Percentiles rank a stretch among this genome's conserved stretches.
phyloP scores from a whole-genome alignment of 2,113 vertebrate species.

The Vidua macroura region DNA sequence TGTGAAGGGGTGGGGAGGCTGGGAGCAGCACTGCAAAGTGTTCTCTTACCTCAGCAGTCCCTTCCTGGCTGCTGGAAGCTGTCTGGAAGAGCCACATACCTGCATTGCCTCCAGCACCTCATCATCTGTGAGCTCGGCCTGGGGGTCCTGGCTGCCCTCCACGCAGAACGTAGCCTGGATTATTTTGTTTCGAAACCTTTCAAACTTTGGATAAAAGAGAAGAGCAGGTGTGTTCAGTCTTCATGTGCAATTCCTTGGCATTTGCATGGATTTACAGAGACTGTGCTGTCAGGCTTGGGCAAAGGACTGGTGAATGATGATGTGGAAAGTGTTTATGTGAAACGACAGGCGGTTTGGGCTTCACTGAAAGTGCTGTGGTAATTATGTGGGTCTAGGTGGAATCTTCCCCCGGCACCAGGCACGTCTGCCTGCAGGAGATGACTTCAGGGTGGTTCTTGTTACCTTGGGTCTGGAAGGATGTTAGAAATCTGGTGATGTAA shows the following conservation, averaged over 20 bases:
- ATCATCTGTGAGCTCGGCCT: constrained; percentile 20
- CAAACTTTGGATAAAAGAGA: constrained; percentile 57
- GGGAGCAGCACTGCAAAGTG: neutral
- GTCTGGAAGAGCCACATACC: neutral
- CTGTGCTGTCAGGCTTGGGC: neutral
- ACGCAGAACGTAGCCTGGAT: constrained; percentile 61
- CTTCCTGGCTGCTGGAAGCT: neutral
- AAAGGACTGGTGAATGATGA: neutral
- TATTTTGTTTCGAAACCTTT: constrained; percentile 66
- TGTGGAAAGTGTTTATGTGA: neutral
- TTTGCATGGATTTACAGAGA: neutral
- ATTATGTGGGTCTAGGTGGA: neutral
- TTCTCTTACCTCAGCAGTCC: neutral
- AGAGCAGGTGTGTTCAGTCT: neutral
- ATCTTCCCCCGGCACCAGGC: neutral
- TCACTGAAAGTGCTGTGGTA: neutral
- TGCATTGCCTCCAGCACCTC: constrained; percentile 71
- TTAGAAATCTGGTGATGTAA: neutral
- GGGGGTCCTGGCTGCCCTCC: neutral
- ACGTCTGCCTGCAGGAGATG: neutral
- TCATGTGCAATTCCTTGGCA: neutral
- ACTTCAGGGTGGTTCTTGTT: neutral
- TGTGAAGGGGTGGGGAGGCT: neutral
- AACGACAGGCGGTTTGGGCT: neutral
- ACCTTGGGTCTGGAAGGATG: neutral